These are phyloP conservation scores for Lasioglossum vierecki DNA, from an alignment of 2,888 invertebrate genomes.

Conservation along the genomic window DNA sequence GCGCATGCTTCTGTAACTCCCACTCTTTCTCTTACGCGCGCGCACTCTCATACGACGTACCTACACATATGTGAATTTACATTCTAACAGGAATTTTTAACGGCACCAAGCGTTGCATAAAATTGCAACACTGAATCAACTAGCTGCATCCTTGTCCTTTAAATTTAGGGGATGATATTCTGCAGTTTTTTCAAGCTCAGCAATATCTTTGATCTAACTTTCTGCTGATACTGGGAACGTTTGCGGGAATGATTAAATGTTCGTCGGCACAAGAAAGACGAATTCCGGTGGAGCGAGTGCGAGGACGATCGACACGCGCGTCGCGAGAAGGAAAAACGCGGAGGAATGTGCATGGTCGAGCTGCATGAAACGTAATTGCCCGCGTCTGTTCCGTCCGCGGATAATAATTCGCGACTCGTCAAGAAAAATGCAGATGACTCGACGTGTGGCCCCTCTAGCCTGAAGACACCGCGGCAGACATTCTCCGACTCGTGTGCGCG, in stretches of 20 bases:
- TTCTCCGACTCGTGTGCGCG: neutral
- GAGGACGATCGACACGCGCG: neutral
- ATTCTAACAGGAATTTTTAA: neutral
- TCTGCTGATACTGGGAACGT: neutral
- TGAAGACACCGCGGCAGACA: slow-evolving; percentile 20
- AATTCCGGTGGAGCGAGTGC: neutral
- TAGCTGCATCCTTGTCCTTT: too few species aligned
- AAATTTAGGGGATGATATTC: too few species aligned
- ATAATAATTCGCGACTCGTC: slow-evolving; percentile 54
- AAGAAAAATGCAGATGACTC: slow-evolving; percentile 59
- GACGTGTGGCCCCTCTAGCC: slow-evolving; percentile 28
- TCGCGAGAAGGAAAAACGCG: neutral
- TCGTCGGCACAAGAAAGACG: neutral
- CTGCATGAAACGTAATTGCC: slow-evolving; percentile 49
- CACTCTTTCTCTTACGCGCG: too few species aligned
- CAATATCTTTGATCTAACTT: neutral
- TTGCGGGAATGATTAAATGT: neutral
- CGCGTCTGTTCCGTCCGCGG: slow-evolving; percentile 22
- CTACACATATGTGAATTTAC: too few species aligned
- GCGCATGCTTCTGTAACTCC: too few species aligned
- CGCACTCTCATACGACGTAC: too few species aligned
- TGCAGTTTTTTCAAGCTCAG: too few species aligned
- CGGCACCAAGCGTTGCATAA: neutral
- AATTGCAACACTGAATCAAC: neutral
- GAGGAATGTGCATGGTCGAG: slow-evolving; percentile 47